Evolutionary conservation across 2,888 invertebrate species (phyloP).

Genomic region (Dorcus parallelipipedus): DNA sequence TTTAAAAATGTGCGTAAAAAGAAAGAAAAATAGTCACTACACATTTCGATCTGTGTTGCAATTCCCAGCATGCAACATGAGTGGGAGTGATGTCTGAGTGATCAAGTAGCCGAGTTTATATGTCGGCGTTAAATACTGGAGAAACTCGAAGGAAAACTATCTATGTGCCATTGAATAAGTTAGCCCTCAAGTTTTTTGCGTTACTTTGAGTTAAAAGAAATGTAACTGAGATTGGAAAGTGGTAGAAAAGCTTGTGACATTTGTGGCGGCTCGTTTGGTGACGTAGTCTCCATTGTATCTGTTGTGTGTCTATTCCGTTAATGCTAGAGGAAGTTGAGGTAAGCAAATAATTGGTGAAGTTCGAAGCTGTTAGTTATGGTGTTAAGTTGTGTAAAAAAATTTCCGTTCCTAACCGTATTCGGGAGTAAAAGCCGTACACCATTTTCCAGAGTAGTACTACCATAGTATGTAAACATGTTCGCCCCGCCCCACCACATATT

Average conservation of each 20-base stretch:
- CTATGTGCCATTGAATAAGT: not conserved
- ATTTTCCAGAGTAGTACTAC: constrained; percentile 17
- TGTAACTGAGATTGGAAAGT: constrained; percentile 26
- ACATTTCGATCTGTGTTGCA: constrained; percentile 36
- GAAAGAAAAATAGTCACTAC: constrained; percentile 3
- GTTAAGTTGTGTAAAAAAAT: too few relatives aligned
- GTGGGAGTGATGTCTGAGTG: constrained; percentile 48
- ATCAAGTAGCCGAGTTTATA: constrained; percentile 35
- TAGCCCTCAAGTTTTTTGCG: not conserved
- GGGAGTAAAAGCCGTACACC: too few relatives aligned
- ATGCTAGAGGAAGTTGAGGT: constrained; percentile 40
- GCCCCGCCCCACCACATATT: constrained; percentile 48
- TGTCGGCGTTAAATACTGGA: constrained; percentile 23
- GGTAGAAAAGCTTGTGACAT: constrained; percentile 22
- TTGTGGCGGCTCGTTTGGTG: constrained; percentile 45
- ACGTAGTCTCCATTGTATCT: constrained; percentile 51
- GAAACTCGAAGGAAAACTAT: not conserved
- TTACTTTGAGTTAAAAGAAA: constrained; percentile 32
- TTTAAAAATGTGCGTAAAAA: not conserved
- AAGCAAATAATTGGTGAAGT: constrained; percentile 16
- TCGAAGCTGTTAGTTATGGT: too few relatives aligned
- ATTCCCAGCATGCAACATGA: constrained; percentile 46
- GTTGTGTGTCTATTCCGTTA: constrained; percentile 38
- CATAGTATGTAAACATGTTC: constrained; percentile 48
- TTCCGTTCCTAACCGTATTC: too few relatives aligned